phyloP scores from a whole-genome alignment of 1,140 invertebrate species.

The Leptinotarsa lineolata region DNA sequence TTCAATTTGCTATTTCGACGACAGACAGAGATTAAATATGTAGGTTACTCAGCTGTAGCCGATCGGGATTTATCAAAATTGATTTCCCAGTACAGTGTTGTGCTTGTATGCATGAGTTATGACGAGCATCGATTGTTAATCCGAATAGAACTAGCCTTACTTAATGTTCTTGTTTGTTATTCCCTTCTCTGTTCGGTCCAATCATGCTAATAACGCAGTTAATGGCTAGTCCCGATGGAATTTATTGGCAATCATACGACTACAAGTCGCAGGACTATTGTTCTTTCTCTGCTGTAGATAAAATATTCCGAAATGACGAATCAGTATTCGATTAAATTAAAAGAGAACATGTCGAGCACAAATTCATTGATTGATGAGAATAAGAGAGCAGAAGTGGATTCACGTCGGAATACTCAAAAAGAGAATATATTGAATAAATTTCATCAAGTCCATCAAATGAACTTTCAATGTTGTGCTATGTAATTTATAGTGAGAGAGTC shows the following conservation, averaged over 20 bases:
- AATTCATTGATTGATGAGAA: not conserved
- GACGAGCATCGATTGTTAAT: slow-evolving; percentile 10
- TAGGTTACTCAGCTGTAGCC: not conserved
- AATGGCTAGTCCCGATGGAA: slow-evolving; percentile 17
- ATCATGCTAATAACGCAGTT: slow-evolving; percentile 21
- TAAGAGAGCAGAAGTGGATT: not conserved
- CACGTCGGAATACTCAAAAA: not conserved
- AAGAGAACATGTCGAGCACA: not conserved
- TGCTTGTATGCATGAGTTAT: slow-evolving; percentile 14
- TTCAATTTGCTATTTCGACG: not conserved
- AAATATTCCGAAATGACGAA: not conserved
- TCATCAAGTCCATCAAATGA: too few species aligned
- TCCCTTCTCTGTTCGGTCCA: slow-evolving; percentile 17
- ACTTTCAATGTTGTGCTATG: too few species aligned
- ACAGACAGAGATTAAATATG: not conserved
- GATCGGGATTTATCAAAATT: not conserved
- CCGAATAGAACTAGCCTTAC: slow-evolving; percentile 13
- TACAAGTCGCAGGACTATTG: not conserved
- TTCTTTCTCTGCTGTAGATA: slow-evolving; percentile 8
- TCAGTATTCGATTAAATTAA: not conserved
- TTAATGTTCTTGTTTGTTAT: slow-evolving; percentile 20
- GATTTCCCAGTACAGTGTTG: not conserved
- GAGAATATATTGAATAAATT: too few species aligned
- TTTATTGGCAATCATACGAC: slow-evolving; percentile 13
- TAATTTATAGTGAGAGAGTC: too few species aligned